These are phyloP conservation scores for Scophthalmus maximus DNA, from an alignment of 2,113 vertebrate genomes.

Conservation along the genomic window DNA sequence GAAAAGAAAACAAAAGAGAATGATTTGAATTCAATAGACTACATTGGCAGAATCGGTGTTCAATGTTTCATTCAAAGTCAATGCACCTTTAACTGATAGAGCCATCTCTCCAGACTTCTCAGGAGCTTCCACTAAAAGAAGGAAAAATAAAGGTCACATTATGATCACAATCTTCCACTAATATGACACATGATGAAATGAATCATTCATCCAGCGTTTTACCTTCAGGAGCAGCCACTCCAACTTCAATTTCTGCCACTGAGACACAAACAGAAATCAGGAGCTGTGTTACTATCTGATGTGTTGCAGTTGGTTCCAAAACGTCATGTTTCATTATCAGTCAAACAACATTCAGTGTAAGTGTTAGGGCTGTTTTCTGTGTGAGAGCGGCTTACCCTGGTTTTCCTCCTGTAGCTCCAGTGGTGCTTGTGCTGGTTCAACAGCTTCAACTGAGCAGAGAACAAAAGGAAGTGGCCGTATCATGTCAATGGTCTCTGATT, in stretches of 20 bases:
- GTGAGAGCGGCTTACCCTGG: background rate
- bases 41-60: background rate
- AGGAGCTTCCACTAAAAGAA: background rate
- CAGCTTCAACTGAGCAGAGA: background rate
- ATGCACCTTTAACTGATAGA: background rate
- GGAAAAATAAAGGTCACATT: background rate
- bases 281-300: no score
- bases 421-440: background rate
- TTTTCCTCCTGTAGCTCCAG: background rate
- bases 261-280: background rate
- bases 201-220: background rate
- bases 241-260: background rate
- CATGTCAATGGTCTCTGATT: background rate
- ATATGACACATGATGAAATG: no score
- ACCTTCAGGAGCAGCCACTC: background rate
- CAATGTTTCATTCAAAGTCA: background rate
- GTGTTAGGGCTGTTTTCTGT: background rate
- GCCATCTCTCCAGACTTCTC: background rate
- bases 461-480: background rate
- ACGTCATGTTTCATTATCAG: background rate
- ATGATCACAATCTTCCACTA: background rate
- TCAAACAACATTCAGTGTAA: no score
- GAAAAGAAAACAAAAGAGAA: background rate
- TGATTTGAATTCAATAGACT: background rate
- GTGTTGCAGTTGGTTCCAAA: background rate